Percentiles rank a stretch among this genome's conserved stretches.
Conservation (phyloP, 2,797 vertebrate genomes). For the Notolepis coatsorum region DNA sequence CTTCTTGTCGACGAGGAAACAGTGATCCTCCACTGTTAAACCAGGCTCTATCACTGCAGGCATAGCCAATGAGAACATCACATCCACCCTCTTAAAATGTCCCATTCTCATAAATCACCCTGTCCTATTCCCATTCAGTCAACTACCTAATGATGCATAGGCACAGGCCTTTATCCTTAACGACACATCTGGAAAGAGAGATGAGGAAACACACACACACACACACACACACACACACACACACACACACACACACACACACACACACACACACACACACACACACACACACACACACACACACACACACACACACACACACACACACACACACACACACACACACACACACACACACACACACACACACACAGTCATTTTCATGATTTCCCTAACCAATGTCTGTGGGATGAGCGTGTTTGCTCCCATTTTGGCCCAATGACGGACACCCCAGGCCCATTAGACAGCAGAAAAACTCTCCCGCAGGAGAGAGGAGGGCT, state of each 20-base stretch:
- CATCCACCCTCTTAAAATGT: not conserved
- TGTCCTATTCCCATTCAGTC: not conserved
- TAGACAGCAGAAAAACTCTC: slow-evolving; percentile 56
- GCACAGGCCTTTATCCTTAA: not conserved
- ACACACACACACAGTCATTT: not conserved
- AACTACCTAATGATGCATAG: not conserved
- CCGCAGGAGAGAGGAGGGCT: slow-evolving; percentile 55
- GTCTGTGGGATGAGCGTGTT: slow-evolving; percentile 46
- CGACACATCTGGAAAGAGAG: not conserved
- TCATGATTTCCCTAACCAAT: not conserved
- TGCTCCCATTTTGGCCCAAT: slow-evolving; percentile 55
- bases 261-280: slow-evolving; percentile 4
- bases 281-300: slow-evolving; percentile 1
- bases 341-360: not conserved
- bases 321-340: not conserved
- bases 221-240: not conserved
- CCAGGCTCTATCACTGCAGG: not conserved
- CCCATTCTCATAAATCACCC: not conserved
- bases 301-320: slow-evolving; percentile 1
- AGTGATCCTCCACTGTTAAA: not conserved
- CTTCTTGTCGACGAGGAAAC: not conserved
- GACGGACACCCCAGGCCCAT: slow-evolving; percentile 64
- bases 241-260: not conserved
- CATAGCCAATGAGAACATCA: not conserved
- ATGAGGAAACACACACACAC: no score